Evolutionary conservation across 2,113 vertebrate genomes (phyloP).

Genomic region (Isurus oxyrinchus): DNA sequence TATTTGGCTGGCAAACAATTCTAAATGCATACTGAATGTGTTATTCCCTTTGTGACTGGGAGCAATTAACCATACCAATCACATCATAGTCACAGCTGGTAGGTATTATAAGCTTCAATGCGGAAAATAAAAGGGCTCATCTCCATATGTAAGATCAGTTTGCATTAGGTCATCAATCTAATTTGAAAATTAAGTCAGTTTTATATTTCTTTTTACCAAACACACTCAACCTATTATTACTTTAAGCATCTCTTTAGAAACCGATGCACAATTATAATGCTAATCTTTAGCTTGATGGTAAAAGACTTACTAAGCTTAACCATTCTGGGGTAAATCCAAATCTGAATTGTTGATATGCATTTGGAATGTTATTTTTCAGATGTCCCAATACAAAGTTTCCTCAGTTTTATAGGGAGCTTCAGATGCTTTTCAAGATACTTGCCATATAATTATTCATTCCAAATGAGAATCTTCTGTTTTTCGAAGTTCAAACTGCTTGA

Average conservation of each 20-base stretch:
- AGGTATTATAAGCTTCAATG: conserved; percentile 44
- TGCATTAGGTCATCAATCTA: conserved; percentile 31
- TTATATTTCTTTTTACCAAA: conserved; percentile 31
- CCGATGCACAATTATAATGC: neutral
- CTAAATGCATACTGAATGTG: conserved; percentile 50
- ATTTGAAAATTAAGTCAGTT: conserved; percentile 32
- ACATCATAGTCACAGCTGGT: conserved; percentile 54
- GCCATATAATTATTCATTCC: neutral
- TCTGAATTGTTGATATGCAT: neutral
- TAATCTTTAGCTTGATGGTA: neutral
- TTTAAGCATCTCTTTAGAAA: conserved; percentile 34
- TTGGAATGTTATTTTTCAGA: conserved; percentile 1
- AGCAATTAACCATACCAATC: conserved; percentile 53
- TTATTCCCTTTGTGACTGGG: conserved; percentile 51
- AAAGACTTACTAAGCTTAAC: neutral
- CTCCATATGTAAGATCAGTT: conserved; percentile 35
- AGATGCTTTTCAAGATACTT: neutral
- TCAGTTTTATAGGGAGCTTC: neutral
- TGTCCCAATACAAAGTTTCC: neutral
- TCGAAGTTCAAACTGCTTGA: neutral
- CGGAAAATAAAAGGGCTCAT: conserved; percentile 49
- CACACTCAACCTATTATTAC: conserved; percentile 9
- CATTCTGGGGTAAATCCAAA: conserved; percentile 8
- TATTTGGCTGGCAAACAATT: conserved; percentile 48
- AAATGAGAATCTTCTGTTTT: neutral